Conservation (phyloP, 2,888 invertebrate species). For the Drosophila paramelanica region DNA sequence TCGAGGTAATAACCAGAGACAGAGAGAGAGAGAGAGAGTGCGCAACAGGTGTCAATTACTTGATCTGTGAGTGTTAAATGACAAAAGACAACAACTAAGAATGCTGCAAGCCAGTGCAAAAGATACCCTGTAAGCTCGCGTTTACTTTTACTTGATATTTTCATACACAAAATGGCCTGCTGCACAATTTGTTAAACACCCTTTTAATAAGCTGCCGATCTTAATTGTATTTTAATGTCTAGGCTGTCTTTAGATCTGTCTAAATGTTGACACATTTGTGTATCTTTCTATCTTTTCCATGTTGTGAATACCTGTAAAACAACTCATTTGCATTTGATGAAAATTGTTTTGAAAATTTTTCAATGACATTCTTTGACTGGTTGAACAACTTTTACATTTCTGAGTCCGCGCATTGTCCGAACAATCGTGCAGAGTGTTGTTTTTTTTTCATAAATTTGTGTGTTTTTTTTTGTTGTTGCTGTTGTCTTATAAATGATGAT, state of each 20-base stretch:
- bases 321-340: conserved; percentile 52
- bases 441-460: neutral
- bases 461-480: neutral
- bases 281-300: conserved; percentile 5
- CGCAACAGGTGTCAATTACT: conserved; percentile 33
- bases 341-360: conserved; percentile 27
- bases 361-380: conserved; percentile 71
- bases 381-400: conserved; percentile 79
- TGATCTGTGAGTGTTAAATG: neutral
- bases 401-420: conserved; percentile 14
- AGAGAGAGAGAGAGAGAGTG: neutral
- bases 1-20: conserved; percentile 3
- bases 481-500: conserved; percentile 26
- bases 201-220: neutral
- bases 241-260: conserved; percentile 23
- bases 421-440: conserved; percentile 7
- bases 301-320: conserved; percentile 21
- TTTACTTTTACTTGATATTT: too few species aligned
- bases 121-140: neutral
- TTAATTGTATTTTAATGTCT: conserved; percentile 33
- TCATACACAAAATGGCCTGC: too few species aligned
- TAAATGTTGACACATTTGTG: conserved; percentile 53
- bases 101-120: neutral
- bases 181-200: neutral
- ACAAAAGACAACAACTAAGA: conserved; percentile 6